Conservation (phyloP, 1,140 invertebrate genomes). For the Monochamus saltuarius region DNA sequence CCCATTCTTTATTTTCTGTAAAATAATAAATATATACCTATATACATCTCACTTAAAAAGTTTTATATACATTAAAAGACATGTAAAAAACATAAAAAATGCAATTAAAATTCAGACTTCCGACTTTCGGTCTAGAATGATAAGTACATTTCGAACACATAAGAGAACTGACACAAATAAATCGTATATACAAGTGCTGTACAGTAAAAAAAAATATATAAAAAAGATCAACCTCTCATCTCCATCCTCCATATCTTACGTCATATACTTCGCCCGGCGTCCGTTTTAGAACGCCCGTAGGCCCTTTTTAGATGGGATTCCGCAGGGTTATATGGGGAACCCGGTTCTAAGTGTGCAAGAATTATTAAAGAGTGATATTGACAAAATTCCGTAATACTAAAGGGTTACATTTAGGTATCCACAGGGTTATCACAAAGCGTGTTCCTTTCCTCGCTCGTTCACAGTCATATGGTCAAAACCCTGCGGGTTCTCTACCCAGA, state of each 20-base stretch:
- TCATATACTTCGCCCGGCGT: neutral
- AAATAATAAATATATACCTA: too few relatives aligned
- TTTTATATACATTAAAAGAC: neutral
- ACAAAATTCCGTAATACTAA: constrained; percentile 13
- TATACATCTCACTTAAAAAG: too few relatives aligned
- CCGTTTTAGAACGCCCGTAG: neutral
- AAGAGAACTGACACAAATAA: constrained; percentile 11
- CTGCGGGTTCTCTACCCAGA: neutral
- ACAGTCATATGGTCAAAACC: neutral
- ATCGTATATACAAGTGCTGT: constrained; percentile 5
- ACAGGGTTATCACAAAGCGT: constrained; percentile 27
- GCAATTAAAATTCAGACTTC: constrained; percentile 29
- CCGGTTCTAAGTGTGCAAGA: constrained; percentile 1
- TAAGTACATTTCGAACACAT: constrained; percentile 26
- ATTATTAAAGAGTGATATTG: constrained; percentile 1
- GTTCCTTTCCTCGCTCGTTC: constrained; percentile 13
- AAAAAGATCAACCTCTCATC: constrained; percentile 7
- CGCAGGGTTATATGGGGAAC: neutral
- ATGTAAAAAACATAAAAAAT: constrained; percentile 19
- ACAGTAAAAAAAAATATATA: neutral
- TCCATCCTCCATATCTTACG: neutral
- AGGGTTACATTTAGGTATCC: constrained; percentile 17
- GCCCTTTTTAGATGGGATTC: neutral
- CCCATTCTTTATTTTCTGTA: too few relatives aligned
- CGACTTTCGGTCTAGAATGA: constrained; percentile 17